Evolutionary conservation across 2,888 invertebrate species (phyloP), one percentile per base, ranked within the genome.

Genomic region (Theretra japonica): DNA sequence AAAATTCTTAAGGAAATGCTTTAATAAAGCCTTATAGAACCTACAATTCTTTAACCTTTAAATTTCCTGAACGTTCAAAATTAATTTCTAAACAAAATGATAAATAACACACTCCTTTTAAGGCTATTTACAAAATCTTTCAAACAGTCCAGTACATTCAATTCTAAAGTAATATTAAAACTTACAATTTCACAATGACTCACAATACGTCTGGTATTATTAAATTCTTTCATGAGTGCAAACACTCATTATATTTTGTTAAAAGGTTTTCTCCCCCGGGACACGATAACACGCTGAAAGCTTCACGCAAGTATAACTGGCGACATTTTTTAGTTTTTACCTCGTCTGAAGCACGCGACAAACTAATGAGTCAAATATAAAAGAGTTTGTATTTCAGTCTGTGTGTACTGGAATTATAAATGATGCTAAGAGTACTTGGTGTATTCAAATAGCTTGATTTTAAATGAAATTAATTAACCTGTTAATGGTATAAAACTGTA

Each of bases 261-360:
- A 53, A 65, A 65, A 21, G 65, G 23, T 15, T 60, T 33, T 48
- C 65, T 23, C 65, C 65, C 62, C 11, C 21, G 48, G 65, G 65
- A 15, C 15, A 28, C 58, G 21, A 15, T 4, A 25, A 1, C 7
- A 60, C 62, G 11, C 4, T 41, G 15, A 21, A 8, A 62, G 15
- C n/a, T 21, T 41, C 41, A n/a, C 25, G 6, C 41, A 41, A 62
- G 33, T 50, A 62, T 7, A 21, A 33, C 33, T 60, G 30, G 11
- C 21, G n/a, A 48, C 65, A 15, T 41, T 41, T n/a, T 60, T 30
- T 60, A 30, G 6, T 41, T 41, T 60, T 60, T 60, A 30, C 59
- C 59, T 60, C 21, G 41, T 25, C 17, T 28, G 23, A 28, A 62
- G 33, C 60, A 65, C 65, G 62, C 62, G 33, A 62, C 33, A 62